Base-by-base conservation (phyloP, 2,113 vertebrate species). In the Alosa alosa region DNA sequence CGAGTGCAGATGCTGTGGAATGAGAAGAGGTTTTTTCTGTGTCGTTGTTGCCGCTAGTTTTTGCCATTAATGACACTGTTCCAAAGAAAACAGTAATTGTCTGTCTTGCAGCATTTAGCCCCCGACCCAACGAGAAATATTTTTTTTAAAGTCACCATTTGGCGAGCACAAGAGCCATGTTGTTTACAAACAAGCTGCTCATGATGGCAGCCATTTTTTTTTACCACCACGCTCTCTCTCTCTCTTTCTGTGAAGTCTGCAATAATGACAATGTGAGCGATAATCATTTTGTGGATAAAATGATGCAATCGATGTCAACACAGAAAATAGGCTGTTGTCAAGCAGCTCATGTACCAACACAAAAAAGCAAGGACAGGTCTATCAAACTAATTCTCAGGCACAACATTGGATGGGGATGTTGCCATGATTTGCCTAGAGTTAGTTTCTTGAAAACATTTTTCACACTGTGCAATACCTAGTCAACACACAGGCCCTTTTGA, bases 341-440 rank as follows among this genome's bases (percentile, higher is more conserved):
- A 39, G 39, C 17, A 60, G 31, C 44, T 6, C 20, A 20, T 39
- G 0, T 31, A 22, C 18, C 22, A 15, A 44, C 49, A 52, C 49
- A 41, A 15, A 31, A 39, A 78, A 39, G 13, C 36, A 39, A 78
- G 10, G 90, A 89, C 88, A 90, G 88, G 91, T 88, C 90, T 36
- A 64, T 89, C 87, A 90, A 47, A 10, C 44, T 45, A 72, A 41
- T 8, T 50, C 47, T 83, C 11, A 52, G 82, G 36, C 52, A 60
- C 72, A 50, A 75, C 25, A 49, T 46, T 64, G 1, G 83, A 84
- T 47, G 72, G 15, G 49, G 44, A 75, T 64, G n/a, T 72, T 72
- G 60, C 60, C 57, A 25, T 45, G 60, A 13, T 47, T 47, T 75
- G 68, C 41, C 41, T 44, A 9, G 39, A 31, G 36, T 7, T 25